These are phyloP conservation scores for Pristionchus entomophagus DNA, from an alignment of 2,888 invertebrate species.

Conservation along the genomic window DNA sequence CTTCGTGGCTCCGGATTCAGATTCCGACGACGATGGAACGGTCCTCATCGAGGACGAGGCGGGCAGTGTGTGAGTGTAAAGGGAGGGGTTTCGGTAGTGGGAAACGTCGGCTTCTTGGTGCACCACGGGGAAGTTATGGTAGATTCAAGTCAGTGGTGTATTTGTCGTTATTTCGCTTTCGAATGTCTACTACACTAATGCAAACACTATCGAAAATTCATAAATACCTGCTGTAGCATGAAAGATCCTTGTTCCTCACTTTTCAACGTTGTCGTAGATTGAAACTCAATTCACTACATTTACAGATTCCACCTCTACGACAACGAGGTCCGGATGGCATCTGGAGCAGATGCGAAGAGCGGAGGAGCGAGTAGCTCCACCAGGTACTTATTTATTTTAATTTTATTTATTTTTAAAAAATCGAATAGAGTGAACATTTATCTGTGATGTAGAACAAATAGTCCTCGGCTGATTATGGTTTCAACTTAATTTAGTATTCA, in stretches of 20 bases:
- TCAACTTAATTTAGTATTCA: background rate
- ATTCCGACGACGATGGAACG: conserved; percentile 78
- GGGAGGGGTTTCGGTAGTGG: background rate
- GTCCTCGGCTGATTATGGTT: background rate
- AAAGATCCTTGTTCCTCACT: background rate
- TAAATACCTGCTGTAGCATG: background rate
- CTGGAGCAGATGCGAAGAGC: conserved; percentile 26
- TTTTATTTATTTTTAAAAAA: background rate
- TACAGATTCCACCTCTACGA: conserved; percentile 46
- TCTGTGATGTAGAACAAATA: too few relatives aligned
- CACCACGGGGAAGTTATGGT: background rate
- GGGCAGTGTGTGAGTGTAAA: conserved; percentile 63
- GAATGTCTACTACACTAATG: background rate
- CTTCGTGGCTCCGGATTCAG: conserved; percentile 84
- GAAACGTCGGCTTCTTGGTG: background rate
- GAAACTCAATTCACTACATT: too few relatives aligned
- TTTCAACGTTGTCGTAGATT: too few relatives aligned
- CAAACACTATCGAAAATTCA: too few relatives aligned
- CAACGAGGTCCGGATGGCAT: conserved; percentile 45
- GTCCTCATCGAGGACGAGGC: conserved; percentile 71
- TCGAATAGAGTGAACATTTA: background rate
- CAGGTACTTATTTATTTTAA: background rate
- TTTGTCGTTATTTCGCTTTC: background rate
- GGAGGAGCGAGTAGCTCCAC: conserved; percentile 1
- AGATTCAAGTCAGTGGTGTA: background rate